phyloP scores from a whole-genome alignment of 2,888 invertebrate genomes.

The Parelbella ahira region DNA sequence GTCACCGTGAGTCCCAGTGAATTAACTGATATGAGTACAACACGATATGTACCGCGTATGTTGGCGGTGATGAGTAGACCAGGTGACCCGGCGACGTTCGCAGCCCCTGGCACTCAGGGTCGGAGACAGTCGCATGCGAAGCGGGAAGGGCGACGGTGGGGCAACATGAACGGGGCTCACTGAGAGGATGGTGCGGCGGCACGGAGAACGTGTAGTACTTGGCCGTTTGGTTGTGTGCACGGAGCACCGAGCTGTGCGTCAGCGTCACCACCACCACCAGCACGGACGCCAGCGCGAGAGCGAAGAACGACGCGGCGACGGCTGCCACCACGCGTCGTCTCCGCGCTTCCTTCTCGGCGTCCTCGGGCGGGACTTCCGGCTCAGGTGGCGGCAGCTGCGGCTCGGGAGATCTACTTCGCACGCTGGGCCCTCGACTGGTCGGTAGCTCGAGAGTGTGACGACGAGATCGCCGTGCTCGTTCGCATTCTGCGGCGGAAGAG shows the following conservation, averaged over 20 bases:
- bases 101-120: conserved; percentile 77
- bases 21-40: conserved; percentile 46
- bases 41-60: conserved; percentile 66
- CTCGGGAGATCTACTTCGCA: conserved; percentile 69
- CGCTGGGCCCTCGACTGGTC: conserved; percentile 68
- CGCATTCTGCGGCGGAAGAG: conserved; percentile 73
- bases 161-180: conserved; percentile 82
- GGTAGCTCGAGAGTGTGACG: conserved; percentile 70
- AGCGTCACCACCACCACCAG: conserved; percentile 89
- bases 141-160: conserved; percentile 80
- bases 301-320: conserved; percentile 86
- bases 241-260: conserved; percentile 85
- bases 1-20: conserved; percentile 40
- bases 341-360: conserved; percentile 83
- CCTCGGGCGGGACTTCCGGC: conserved; percentile 71
- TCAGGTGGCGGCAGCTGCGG: conserved; percentile 57
- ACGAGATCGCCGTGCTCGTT: conserved; percentile 69
- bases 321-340: conserved; percentile 85
- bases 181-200: conserved; percentile 81
- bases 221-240: conserved; percentile 82
- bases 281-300: conserved; percentile 86
- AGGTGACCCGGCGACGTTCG: conserved; percentile 67
- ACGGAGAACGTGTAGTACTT: conserved; percentile 84
- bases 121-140: conserved; percentile 80
- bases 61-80: conserved; percentile 49